Evolutionary conservation across 2,797 vertebrate genomes (phyloP).

Genomic region (Pangasius sanitwongsei): DNA sequence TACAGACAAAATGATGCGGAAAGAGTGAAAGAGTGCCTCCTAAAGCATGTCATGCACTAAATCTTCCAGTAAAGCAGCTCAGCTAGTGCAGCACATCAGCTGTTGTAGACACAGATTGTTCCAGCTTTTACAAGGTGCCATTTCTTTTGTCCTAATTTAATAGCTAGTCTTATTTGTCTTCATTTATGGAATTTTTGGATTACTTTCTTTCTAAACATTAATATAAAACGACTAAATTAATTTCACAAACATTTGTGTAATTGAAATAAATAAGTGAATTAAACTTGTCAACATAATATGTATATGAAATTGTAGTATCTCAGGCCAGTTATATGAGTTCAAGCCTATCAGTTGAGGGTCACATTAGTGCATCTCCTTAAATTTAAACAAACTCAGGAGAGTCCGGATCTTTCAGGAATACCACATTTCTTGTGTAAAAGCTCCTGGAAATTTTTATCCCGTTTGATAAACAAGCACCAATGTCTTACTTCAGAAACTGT

Average conservation of each 20-base stretch:
- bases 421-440: neutral
- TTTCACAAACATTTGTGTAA: neutral
- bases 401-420: neutral
- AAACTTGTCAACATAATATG: neutral
- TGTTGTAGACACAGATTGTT: neutral
- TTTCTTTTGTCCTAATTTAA: neutral
- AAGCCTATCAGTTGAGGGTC: neutral
- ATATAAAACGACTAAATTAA: neutral
- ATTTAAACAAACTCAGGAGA: neutral
- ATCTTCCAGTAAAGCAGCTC: neutral
- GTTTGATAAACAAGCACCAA: neutral
- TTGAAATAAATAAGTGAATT: neutral
- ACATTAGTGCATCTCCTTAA: neutral
- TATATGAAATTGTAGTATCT: neutral
- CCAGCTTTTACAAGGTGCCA: neutral
- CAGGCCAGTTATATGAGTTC: neutral
- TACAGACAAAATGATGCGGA: neutral
- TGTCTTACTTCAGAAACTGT: neutral
- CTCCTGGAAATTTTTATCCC: neutral
- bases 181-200: neutral
- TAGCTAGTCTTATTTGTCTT: neutral
- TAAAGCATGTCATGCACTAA: neutral
- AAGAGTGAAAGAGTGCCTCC: neutral
- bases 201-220: neutral
- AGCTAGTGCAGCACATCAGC: neutral